Percentiles rank a stretch among this genome's conserved stretches.
Evolutionary conservation across 2,888 invertebrate genomes (phyloP).

Genomic region (Athalia circularis): DNA sequence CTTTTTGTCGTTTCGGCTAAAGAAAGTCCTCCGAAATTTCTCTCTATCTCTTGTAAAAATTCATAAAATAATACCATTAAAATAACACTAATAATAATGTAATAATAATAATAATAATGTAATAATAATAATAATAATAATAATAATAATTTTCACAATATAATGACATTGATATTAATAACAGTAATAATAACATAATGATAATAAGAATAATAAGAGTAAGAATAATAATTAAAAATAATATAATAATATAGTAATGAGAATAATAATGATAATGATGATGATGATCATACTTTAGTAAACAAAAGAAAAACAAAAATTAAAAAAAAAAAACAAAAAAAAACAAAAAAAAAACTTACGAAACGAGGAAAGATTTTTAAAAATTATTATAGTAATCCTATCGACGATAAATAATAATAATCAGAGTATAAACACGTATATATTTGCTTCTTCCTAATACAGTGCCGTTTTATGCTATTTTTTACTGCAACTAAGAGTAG

Average conservation of each 20-base stretch:
- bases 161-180: not conserved
- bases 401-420: constrained; percentile 2
- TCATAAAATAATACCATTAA: too few species aligned
- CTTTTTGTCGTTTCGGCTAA: not conserved
- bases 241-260: constrained; percentile 41
- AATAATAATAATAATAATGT: too few species aligned
- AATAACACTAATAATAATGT: too few species aligned
- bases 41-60: too few species aligned
- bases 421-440: constrained; percentile 63
- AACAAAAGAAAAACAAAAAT: constrained; percentile 25
- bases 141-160: not conserved
- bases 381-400: not conserved
- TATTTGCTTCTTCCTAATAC: constrained; percentile 74
- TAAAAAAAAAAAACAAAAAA: constrained; percentile 20
- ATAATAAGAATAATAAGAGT: constrained; percentile 24
- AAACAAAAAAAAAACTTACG: not conserved
- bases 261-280: not conserved
- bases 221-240: constrained; percentile 50
- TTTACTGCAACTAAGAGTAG: constrained; percentile 65
- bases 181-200: constrained; percentile 53
- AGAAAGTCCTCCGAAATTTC: too few species aligned
- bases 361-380: not conserved
- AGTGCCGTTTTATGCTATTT: constrained; percentile 73
- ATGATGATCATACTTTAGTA: constrained; percentile 45
- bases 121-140: not conserved